Evolutionary conservation across 2,888 invertebrate genomes (phyloP).

Genomic region (Schrankia costaestrigalis): DNA sequence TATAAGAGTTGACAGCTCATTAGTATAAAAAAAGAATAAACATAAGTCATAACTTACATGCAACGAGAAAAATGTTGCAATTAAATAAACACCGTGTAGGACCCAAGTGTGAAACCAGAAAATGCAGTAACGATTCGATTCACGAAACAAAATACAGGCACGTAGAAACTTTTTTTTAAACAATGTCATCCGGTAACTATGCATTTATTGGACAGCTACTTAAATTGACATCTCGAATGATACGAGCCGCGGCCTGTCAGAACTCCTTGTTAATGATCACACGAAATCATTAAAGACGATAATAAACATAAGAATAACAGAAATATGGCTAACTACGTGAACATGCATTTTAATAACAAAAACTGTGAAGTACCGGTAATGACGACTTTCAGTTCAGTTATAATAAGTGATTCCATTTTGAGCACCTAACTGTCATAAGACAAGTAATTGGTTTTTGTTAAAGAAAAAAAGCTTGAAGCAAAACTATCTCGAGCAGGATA

Average conservation of each 20-base stretch:
- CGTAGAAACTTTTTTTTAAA: conserved; percentile 46
- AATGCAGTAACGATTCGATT: conserved; percentile 35
- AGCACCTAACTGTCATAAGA: too few species aligned
- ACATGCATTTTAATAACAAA: too few species aligned
- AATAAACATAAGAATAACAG: conserved; percentile 20
- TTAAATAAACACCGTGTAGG: conserved; percentile 31
- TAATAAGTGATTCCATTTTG: too few species aligned
- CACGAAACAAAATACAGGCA: conserved; percentile 35
- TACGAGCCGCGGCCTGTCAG: conserved; percentile 39
- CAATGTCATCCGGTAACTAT: conserved; percentile 45
- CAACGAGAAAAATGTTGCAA: conserved; percentile 34
- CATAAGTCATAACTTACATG: conserved; percentile 33
- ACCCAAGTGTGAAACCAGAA: conserved; percentile 42
- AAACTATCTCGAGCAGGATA: too few species aligned
- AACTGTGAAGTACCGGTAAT: too few species aligned
- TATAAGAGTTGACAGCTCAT: conserved; percentile 51
- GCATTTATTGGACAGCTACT: conserved; percentile 47
- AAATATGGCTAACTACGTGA: conserved; percentile 14
- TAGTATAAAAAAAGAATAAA: conserved; percentile 44
- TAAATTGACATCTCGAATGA: conserved; percentile 50
- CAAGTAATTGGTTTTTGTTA: too few species aligned
- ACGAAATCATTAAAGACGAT: conserved; percentile 38
- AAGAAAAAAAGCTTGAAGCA: too few species aligned
- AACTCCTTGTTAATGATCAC: conserved; percentile 43
- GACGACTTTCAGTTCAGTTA: too few species aligned